These are phyloP conservation scores for Conus betulinus DNA, from an alignment of 1,140 invertebrate species.

Conservation along the genomic window DNA sequence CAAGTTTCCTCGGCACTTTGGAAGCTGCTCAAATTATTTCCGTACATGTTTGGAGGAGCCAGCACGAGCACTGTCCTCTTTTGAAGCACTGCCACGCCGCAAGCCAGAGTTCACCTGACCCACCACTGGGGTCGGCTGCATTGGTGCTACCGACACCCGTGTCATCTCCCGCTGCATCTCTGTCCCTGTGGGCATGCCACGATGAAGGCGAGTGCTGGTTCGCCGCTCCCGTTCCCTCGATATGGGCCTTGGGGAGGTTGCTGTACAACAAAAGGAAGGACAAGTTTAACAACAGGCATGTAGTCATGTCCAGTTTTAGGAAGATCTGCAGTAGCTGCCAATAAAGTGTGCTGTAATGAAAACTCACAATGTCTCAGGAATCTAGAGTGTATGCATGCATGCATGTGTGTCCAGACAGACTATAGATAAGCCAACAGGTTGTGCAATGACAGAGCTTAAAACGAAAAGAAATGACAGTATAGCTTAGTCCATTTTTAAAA, in stretches of 20 bases:
- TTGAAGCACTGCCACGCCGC: conserved; percentile 71
- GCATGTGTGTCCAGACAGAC: too few species aligned
- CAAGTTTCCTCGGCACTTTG: background rate
- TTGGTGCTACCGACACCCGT: conserved; percentile 60
- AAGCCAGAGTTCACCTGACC: conserved; percentile 58
- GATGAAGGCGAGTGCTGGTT: conserved; percentile 71
- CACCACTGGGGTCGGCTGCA: conserved; percentile 53
- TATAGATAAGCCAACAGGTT: too few species aligned
- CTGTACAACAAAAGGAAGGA: conserved; percentile 51
- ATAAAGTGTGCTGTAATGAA: too few species aligned
- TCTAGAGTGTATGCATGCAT: too few species aligned
- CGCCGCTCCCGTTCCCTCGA: conserved; percentile 71
- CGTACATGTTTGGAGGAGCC: conserved; percentile 68
- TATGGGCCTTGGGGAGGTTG: conserved; percentile 70
- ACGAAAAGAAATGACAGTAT: too few species aligned
- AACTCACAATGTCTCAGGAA: too few species aligned
- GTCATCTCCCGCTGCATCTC: conserved; percentile 63
- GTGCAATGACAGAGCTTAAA: too few species aligned
- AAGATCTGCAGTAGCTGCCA: too few species aligned
- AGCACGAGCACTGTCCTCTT: conserved; percentile 67
- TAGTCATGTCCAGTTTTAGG: too few species aligned
- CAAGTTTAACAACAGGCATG: background rate
- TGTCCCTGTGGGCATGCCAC: conserved; percentile 67
- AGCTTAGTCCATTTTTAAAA: too few species aligned
- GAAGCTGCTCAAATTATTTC: conserved; percentile 44